A percentile compares a stretch with the other conserved stretches of the same genome.
phyloP scores from a whole-genome alignment of 1,140 invertebrate species.

The Nymphalis io region DNA sequence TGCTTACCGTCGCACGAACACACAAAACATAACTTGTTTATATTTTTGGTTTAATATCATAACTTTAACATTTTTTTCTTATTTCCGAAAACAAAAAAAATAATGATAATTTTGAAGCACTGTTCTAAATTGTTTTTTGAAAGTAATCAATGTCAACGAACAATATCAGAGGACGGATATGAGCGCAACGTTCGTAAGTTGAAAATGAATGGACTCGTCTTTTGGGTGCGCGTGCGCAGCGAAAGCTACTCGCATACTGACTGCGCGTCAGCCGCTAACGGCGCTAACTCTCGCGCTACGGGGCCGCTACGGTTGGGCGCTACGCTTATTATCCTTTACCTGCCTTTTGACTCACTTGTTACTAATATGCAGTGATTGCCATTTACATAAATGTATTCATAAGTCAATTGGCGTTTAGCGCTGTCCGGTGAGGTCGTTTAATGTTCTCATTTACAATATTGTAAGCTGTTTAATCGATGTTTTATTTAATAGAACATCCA shows the following conservation, averaged over 20 bases:
- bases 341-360: slow-evolving; percentile 45
- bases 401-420: neutral
- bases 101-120: neutral
- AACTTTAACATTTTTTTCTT: slow-evolving; percentile 33
- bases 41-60: slow-evolving; percentile 40
- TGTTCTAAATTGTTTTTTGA: neutral
- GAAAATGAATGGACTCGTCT: slow-evolving; percentile 25
- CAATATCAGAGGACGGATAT: slow-evolving; percentile 4
- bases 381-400: slow-evolving; percentile 16
- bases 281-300: slow-evolving; percentile 43
- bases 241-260: slow-evolving; percentile 65
- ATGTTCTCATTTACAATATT: neutral
- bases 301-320: slow-evolving; percentile 65
- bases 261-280: slow-evolving; percentile 43
- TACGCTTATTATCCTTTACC: slow-evolving; percentile 52
- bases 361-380: slow-evolving; percentile 13
- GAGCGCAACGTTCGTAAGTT: slow-evolving; percentile 46
- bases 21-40: slow-evolving; percentile 50
- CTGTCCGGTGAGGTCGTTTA: neutral
- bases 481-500: neutral
- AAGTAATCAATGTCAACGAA: neutral
- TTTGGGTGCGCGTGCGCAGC: slow-evolving; percentile 63
- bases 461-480: neutral
- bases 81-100: neutral
- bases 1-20: slow-evolving; percentile 53